These are phyloP conservation scores for Octodonta nipae DNA, from an alignment of 2,888 invertebrate genomes.

Conservation along the genomic window DNA sequence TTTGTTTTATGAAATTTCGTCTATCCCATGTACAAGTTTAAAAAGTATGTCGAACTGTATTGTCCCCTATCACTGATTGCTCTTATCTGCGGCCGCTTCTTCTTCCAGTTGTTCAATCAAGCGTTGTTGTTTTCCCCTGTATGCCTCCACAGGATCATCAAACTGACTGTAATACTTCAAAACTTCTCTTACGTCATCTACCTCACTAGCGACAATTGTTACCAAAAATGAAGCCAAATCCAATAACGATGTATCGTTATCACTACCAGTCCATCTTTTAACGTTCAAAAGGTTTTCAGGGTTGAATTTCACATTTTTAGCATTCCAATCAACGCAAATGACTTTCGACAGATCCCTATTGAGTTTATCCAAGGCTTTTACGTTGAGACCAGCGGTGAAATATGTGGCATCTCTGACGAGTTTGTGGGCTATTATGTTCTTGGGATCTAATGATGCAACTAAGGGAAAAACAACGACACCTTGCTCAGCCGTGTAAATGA, in stretches of 20 bases:
- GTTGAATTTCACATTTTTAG: slow-evolving; percentile 71
- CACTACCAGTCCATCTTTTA: slow-evolving; percentile 84
- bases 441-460: slow-evolving; percentile 82
- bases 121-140: slow-evolving; percentile 79
- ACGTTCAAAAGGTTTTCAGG: slow-evolving; percentile 77
- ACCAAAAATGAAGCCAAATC: slow-evolving; percentile 62
- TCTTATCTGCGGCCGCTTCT: slow-evolving; percentile 38
- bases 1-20: too few relatives aligned
- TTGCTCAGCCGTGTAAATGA: slow-evolving; percentile 90
- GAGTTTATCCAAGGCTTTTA: slow-evolving; percentile 76
- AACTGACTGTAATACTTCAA: slow-evolving; percentile 83
- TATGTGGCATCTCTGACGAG: slow-evolving; percentile 90
- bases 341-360: slow-evolving; percentile 78
- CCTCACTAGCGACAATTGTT: slow-evolving; percentile 81
- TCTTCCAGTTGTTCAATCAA: slow-evolving; percentile 55
- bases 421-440: slow-evolving; percentile 75
- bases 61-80: neutral
- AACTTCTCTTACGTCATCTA: slow-evolving; percentile 88
- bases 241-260: slow-evolving; percentile 75
- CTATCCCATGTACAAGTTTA: too few relatives aligned
- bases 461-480: slow-evolving; percentile 92
- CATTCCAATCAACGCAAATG: slow-evolving; percentile 91
- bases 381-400: slow-evolving; percentile 85
- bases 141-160: slow-evolving; percentile 84
- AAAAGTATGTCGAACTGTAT: too few relatives aligned